Base-by-base conservation (phyloP, 2,113 vertebrate genomes). In the Eleginops maclovinus region DNA sequence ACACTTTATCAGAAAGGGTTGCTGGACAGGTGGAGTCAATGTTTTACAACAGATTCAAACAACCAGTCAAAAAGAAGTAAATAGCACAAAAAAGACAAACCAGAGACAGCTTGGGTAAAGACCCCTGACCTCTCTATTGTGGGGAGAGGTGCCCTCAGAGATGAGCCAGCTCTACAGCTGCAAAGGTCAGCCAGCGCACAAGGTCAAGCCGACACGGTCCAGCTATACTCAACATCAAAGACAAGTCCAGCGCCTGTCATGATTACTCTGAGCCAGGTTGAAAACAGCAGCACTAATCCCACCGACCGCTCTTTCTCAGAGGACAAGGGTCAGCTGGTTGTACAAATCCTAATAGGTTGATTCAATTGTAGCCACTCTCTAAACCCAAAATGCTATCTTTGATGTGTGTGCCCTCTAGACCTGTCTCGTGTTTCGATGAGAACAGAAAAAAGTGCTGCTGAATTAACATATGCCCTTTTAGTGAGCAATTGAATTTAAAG, bases 211-310 rank as follows among this genome's bases (percentile, higher is more conserved):
- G 58, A 81, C 63, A 22, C 9, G 11, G 77, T 72, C 82, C 75
- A 50, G 76, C 84, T 74, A 64, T 49, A 65, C 65, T 73, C 85
- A 75, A 90, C 87, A 90, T 93, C 90, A 94, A 93, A 93, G 88
- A 65, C 82, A 89, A 87, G 89, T 88, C 89, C 88, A 84, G 75
- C 21, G 66, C 80, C 73, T 63, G 68, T 85, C 89, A 79, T 72
- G 75, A 69, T 79, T 82, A 54, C 56, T 85, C 63, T 76, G 80
- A 90, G 79, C 69, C 31, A 66, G 63, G 65, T 36, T 67, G 51
- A 87, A 82, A 83, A 84, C 90, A 84, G 82, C 84, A 76, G 72
- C 77, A 14, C 84, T 93, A 92, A 93, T 92, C 88, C 88, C 53
- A 43, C 62, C 4, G 50, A 77, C 83, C 43, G 21, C 74, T 81